These are phyloP conservation scores for Eristalis pertinax DNA, from an alignment of 2,888 invertebrate genomes.

Conservation along the genomic window DNA sequence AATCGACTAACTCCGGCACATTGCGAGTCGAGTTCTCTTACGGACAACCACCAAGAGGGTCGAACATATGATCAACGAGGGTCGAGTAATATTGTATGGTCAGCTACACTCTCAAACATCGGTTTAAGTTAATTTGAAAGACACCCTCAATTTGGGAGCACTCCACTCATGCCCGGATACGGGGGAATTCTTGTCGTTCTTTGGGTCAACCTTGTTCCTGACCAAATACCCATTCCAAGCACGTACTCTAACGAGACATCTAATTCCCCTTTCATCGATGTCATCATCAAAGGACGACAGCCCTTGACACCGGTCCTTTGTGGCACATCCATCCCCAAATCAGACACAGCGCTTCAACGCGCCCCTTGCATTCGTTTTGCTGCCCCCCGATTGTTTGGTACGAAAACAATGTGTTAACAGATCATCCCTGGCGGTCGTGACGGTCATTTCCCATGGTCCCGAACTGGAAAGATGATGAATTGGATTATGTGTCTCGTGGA, in stretches of 20 bases:
- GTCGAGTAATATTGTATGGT: background rate
- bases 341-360: constrained; percentile 50
- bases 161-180: background rate
- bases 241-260: background rate
- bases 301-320: constrained; percentile 24
- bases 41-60: no score
- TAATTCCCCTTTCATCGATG: background rate
- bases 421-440: background rate
- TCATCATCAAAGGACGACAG: background rate
- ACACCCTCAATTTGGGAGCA: background rate
- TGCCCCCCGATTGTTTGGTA: background rate
- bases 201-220: background rate
- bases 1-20: no score
- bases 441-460: background rate
- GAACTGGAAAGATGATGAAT: constrained; percentile 7
- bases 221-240: background rate
- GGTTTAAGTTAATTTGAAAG: background rate
- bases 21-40: no score
- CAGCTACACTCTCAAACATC: background rate
- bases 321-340: constrained; percentile 40
- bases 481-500: constrained; percentile 29
- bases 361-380: background rate
- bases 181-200: no score
- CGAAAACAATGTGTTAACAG: background rate
- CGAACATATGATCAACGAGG: background rate